A percentile compares a stretch with the other conserved stretches of the same genome.
Evolutionary conservation across 2,797 vertebrate genomes (phyloP).

Genomic region (Octomys mimax): DNA sequence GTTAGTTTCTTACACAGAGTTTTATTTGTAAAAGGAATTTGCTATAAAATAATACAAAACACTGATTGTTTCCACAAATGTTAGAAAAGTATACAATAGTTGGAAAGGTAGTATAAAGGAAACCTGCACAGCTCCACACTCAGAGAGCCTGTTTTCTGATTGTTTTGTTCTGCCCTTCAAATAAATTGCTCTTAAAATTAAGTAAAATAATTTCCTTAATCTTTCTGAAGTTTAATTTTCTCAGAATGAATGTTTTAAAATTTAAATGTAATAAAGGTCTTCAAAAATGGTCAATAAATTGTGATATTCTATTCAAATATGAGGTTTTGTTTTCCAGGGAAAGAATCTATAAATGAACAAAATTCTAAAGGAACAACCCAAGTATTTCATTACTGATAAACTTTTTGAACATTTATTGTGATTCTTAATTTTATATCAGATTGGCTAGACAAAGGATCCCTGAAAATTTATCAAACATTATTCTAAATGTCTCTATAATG

Average conservation of each 20-base stretch:
- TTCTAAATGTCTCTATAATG: not conserved
- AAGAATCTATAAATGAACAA: slow-evolving; percentile 2
- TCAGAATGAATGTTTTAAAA: not conserved
- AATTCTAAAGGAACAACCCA: slow-evolving; percentile 3
- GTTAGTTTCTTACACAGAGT: not conserved
- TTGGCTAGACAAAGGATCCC: not conserved
- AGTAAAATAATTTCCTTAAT: not conserved
- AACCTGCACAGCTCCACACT: not conserved
- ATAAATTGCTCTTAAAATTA: not conserved
- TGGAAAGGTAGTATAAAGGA: not conserved
- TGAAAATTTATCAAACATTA: not conserved
- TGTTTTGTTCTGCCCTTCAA: slow-evolving; percentile 18
- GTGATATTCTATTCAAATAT: not conserved
- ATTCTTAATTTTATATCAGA: not conserved
- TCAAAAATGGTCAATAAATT: not conserved
- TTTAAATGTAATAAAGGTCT: not conserved
- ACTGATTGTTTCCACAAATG: not conserved
- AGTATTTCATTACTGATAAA: slow-evolving; percentile 5
- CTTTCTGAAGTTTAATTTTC: not conserved
- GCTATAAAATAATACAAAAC: not conserved
- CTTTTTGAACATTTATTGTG: not conserved
- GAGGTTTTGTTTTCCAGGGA: slow-evolving; percentile 29
- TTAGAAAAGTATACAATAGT: not conserved
- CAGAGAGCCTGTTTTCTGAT: not conserved
- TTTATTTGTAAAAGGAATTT: slow-evolving; percentile 25